Evolutionary conservation across 2,113 vertebrate species (phyloP).

Genomic region (Axis porcinus): DNA sequence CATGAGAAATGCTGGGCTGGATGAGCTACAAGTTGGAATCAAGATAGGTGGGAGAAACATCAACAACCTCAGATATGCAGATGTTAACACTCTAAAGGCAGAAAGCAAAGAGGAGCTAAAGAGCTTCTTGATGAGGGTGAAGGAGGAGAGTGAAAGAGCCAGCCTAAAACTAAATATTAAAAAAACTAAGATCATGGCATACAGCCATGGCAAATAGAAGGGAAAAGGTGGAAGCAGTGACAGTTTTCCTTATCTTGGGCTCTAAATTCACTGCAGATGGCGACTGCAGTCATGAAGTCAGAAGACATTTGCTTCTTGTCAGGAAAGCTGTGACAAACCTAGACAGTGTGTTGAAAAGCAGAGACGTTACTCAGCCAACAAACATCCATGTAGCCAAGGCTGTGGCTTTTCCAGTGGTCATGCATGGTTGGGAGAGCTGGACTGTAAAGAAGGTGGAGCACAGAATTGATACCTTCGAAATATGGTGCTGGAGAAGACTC

Average conservation of each 20-base stretch:
- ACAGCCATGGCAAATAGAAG: background rate
- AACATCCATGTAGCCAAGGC: background rate
- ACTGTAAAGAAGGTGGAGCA: background rate
- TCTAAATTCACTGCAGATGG: background rate
- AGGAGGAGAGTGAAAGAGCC: background rate
- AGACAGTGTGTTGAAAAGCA: background rate
- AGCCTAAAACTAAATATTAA: background rate
- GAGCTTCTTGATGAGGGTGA: background rate
- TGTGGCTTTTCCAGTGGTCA: background rate
- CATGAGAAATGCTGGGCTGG: background rate
- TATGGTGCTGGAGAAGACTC: background rate
- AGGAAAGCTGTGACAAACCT: background rate
- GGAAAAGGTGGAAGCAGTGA: background rate
- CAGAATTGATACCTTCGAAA: background rate
- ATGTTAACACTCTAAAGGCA: background rate
- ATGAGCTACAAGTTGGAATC: background rate
- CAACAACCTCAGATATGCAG: background rate
- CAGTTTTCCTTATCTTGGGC: background rate
- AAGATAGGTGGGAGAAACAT: background rate
- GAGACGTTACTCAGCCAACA: background rate
- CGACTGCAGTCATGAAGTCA: background rate
- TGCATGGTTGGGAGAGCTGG: background rate
- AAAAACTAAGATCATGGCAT: background rate
- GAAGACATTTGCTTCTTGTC: background rate
- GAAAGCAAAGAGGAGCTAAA: background rate